Evolutionary conservation across 2,888 invertebrate genomes (phyloP).

Genomic region (Prenolepis imparis): DNA sequence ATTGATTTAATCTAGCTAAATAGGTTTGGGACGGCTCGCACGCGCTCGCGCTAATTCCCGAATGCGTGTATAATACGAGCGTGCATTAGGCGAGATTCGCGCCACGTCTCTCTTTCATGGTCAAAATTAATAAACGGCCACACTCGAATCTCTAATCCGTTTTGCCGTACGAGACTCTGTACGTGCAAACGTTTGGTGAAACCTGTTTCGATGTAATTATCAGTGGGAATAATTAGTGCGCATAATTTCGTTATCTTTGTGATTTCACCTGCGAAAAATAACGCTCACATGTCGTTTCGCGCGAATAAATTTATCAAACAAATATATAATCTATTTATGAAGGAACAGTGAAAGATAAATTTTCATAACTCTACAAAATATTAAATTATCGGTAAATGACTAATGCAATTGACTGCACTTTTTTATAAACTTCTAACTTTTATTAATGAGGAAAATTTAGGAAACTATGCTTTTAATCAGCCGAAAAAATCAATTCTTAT

Average conservation of each 20-base stretch:
- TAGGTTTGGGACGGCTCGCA: conserved; percentile 21
- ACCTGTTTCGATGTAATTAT: neutral
- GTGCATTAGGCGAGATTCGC: conserved; percentile 40
- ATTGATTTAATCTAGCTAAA: conserved; percentile 55
- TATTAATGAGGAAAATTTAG: neutral
- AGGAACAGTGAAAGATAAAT: neutral
- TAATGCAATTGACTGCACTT: neutral
- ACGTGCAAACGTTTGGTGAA: neutral
- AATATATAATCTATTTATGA: neutral
- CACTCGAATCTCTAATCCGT: neutral
- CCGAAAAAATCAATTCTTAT: neutral
- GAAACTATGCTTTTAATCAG: neutral
- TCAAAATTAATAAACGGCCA: conserved; percentile 44
- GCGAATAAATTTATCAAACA: neutral
- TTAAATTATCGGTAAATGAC: neutral
- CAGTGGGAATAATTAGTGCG: neutral
- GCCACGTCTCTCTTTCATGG: conserved; percentile 30
- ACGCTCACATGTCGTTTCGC: neutral
- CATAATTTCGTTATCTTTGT: neutral
- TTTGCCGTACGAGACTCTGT: neutral
- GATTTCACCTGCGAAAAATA: neutral
- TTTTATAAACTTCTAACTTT: neutral
- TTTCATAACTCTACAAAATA: neutral
- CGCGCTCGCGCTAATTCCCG: conserved; percentile 34
- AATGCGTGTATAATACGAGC: conserved; percentile 9